Evolutionary conservation across 35 echinoderm and acorn worm genomes (phyloP).

Genomic region (Apostichopus californicus): DNA sequence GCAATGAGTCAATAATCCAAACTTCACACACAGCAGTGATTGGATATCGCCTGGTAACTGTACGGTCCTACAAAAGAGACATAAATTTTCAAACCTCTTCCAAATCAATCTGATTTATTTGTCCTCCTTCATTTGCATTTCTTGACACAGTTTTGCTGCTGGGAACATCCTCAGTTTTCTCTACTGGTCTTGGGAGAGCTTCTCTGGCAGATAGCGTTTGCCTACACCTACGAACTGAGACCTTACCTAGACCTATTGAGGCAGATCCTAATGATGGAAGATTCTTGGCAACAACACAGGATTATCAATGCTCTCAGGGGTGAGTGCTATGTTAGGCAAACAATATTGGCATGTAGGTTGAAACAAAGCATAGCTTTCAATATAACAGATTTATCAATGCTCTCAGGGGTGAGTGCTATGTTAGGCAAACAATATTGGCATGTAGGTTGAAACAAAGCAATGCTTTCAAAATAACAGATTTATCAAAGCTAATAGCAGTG

Average conservation of each 20-base stretch:
- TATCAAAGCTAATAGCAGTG: too few relatives aligned
- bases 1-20: too few relatives aligned
- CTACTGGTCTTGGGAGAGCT: constrained; percentile 89
- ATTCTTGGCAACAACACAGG: constrained; percentile 96
- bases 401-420: too few relatives aligned
- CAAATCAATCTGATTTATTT: background rate
- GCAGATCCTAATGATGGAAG: constrained; percentile 91
- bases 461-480: too few relatives aligned
- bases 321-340: constrained; percentile 12
- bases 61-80: background rate
- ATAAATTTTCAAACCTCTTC: too few relatives aligned
- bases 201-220: constrained; percentile 98
- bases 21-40: too few relatives aligned
- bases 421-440: too few relatives aligned
- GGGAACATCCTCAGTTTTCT: constrained; percentile 98
- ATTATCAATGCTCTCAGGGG: constrained; percentile 97
- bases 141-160: constrained; percentile 93
- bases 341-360: too few relatives aligned
- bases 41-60: background rate
- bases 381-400: too few relatives aligned
- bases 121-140: background rate
- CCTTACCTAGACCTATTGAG: constrained; percentile 92
- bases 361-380: too few relatives aligned
- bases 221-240: constrained; percentile 98
- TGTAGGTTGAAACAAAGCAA: too few relatives aligned